Evolutionary conservation across 2,113 vertebrate species (phyloP), one percentile per base, ranked within the genome.

Genomic region (Psettodes erumei): DNA sequence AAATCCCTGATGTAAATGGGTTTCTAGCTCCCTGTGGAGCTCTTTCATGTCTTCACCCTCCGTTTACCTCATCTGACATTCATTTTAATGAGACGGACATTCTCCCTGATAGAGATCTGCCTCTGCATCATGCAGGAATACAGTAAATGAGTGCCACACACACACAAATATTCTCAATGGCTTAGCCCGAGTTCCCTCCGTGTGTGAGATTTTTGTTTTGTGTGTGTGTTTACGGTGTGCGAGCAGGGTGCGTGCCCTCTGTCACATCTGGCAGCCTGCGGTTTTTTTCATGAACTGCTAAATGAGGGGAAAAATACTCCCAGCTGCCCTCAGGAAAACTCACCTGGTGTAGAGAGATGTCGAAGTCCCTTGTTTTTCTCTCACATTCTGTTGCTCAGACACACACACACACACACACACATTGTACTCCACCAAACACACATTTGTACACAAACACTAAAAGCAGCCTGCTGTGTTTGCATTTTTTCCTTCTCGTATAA

Each of bases 241-340:
- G 54, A 73, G 88, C 35, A 69, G 62, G 69, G 77, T 89, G 83
- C 74, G 51, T 82, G 84, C 73, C 78, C 84, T 82, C 83, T 79
- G 85, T 90, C 86, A 88, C 90, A 92, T 87, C 88, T 93, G 91
- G 83, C 65, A 83, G 82, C 59, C 61, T 87, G 83, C 77, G 78
- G 78, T 83, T 90, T 83, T 81, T 91, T 90, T 86, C 79, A 89
- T 82, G 85, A 86, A 71, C 84, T 89, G 90, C 76, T 91, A 89
- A 91, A 90, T 88, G 82, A 86, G 67, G 84, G 80, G 86, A 82
- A 90, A 93, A 91, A 88, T 90, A 86, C 85, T 93, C 85, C 79
- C 85, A 91, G 85, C 85, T 92, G 90, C 81, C 55, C 51, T 58
- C 48, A 73, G 72, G 79, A 76, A 78, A 72, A 51, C 79, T 90